These are phyloP conservation scores for Lophotis ruficrista DNA, from an alignment of 2,113 vertebrate species.

Conservation along the genomic window DNA sequence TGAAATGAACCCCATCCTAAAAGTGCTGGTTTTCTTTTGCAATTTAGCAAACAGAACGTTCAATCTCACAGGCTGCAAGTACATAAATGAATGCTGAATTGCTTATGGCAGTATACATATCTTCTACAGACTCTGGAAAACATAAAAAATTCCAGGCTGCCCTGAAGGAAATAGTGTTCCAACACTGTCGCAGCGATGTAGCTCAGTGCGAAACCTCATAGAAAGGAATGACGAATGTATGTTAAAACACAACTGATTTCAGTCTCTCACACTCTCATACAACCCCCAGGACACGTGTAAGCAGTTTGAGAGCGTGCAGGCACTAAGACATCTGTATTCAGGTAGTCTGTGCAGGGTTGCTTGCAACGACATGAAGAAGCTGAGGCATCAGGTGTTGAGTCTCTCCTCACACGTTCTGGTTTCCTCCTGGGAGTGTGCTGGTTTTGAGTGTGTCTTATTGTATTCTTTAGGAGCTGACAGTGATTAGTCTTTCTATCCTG, in stretches of 20 bases:
- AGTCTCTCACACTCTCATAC: background rate
- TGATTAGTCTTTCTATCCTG: background rate
- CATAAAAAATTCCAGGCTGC: background rate
- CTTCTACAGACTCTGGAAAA: background rate
- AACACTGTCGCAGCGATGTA: background rate
- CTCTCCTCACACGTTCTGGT: background rate
- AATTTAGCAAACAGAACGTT: background rate
- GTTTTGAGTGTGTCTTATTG: background rate
- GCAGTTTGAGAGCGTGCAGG: fast-evolving
- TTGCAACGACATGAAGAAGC: background rate
- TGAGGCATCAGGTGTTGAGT: fast-evolving
- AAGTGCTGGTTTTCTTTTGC: background rate
- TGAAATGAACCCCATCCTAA: background rate
- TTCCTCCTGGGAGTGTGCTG: background rate
- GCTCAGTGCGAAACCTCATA: background rate
- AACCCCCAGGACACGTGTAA: fast-evolving
- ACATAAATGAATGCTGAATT: fast-evolving
- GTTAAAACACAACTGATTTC: background rate
- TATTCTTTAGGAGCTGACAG: background rate
- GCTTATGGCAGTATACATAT: background rate
- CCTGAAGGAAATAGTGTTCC: slow-evolving; percentile 1
- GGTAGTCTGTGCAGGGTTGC: background rate
- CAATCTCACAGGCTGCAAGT: background rate
- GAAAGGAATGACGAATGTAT: background rate
- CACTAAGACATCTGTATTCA: background rate